Evolutionary conservation across 2,888 invertebrate species (phyloP).

Genomic region (Clivina fossor): DNA sequence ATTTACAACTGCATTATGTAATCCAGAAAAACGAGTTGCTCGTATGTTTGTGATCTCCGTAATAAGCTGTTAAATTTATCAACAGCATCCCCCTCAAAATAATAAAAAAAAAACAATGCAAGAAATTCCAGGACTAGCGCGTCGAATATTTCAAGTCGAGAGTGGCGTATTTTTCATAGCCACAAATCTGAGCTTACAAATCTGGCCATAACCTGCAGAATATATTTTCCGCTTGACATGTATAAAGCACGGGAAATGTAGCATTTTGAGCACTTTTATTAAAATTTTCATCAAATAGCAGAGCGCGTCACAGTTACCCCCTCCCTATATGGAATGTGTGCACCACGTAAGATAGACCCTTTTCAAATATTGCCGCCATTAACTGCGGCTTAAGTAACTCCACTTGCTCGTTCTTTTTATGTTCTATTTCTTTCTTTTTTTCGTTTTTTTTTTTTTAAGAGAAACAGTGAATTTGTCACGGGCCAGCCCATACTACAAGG

Average conservation of each 20-base stretch:
- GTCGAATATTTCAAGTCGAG: conserved; percentile 21
- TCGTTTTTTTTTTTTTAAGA: conserved; percentile 9
- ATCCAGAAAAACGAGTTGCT: background rate
- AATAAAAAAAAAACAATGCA: conserved; percentile 25
- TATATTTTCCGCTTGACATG: conserved; percentile 23
- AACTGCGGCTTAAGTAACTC: conserved; percentile 26
- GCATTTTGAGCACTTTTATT: conserved; percentile 31
- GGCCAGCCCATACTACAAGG: background rate
- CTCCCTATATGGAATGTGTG: conserved; percentile 27
- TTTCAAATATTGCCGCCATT: conserved; percentile 30
- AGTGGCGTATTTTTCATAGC: conserved; percentile 24
- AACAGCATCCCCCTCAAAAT: no score
- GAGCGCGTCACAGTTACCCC: no score
- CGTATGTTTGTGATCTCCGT: conserved; percentile 5
- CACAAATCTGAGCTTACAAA: conserved; percentile 24
- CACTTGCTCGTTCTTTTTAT: background rate
- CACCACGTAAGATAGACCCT: conserved; percentile 23
- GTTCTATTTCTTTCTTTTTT: background rate
- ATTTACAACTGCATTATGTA: no score
- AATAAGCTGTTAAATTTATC: conserved; percentile 22
- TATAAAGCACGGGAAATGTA: conserved; percentile 31
- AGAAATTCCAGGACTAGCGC: no score
- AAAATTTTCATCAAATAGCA: conserved; percentile 32
- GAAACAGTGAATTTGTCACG: conserved; percentile 28
- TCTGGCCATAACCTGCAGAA: conserved; percentile 29